phyloP scores from a whole-genome alignment of 2,888 invertebrate genomes.

The Enoplolaimus lenunculus region DNA sequence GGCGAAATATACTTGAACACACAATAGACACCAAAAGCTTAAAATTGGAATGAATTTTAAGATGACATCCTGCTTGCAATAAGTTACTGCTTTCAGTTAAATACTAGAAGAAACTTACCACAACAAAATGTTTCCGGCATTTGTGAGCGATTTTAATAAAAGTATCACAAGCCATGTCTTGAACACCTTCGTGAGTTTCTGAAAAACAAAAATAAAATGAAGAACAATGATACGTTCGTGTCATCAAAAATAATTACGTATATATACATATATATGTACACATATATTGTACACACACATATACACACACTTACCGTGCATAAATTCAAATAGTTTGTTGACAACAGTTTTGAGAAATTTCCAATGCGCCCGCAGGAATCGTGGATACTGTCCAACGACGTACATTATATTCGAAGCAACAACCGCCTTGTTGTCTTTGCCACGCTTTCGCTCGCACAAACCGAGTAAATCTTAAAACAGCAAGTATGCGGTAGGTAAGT shows the following conservation, averaged over 20 bases:
- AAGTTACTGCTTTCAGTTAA: no score
- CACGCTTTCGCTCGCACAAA: slow-evolving; percentile 90
- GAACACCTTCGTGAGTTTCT: slow-evolving; percentile 98
- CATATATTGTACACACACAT: no score
- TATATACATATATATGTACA: no score
- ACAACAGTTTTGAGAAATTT: slow-evolving; percentile 98
- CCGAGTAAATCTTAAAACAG: slow-evolving; percentile 79
- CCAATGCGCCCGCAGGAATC: slow-evolving; percentile 98
- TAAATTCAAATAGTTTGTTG: slow-evolving; percentile 98
- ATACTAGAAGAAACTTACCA: slow-evolving; percentile 36
- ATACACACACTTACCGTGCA: slow-evolving; percentile 69
- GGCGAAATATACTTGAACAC: no score
- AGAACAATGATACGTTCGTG: no score
- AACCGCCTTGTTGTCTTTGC: slow-evolving; percentile 98
- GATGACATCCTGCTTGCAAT: no score
- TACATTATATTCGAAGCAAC: slow-evolving; percentile 99
- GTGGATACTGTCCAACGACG: slow-evolving; percentile 96
- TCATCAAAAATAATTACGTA: no score
- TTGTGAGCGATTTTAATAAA: slow-evolving; percentile 99
- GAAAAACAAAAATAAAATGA: no score
- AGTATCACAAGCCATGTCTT: slow-evolving; percentile 99
- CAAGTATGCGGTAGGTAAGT: no score
- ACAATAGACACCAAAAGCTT: no score
- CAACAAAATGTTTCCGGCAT: slow-evolving; percentile 92
- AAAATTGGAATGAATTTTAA: no score